phyloP scores from a whole-genome alignment of 2,797 vertebrate genomes.

The Anguilla anguilla region DNA sequence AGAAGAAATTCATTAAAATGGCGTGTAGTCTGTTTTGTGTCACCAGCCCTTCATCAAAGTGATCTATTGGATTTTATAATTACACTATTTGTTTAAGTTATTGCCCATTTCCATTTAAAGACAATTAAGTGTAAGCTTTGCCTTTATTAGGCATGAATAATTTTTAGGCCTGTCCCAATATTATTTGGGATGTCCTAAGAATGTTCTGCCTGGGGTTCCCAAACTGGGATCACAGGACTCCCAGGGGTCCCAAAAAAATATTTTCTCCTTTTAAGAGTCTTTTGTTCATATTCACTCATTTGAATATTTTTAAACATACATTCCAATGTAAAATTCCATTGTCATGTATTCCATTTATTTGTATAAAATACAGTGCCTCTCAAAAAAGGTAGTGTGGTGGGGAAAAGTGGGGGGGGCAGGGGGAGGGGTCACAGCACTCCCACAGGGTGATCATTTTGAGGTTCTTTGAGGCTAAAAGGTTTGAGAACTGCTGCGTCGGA shows the following conservation, averaged over 20 bases:
- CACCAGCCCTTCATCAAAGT: not conserved
- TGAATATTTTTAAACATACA: no score
- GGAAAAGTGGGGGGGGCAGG: no score
- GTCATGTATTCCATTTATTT: no score
- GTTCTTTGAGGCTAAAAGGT: not conserved
- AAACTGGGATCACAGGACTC: no score
- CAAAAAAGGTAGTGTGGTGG: no score
- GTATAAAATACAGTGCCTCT: no score
- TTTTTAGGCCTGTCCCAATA: not conserved
- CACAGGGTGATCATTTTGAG: not conserved
- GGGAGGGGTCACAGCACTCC: no score
- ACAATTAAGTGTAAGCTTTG: not conserved
- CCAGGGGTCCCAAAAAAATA: no score
- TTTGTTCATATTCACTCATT: no score
- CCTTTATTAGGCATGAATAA: not conserved
- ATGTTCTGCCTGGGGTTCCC: not conserved
- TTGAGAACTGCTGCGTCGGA: not conserved
- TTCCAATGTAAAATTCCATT: no score
- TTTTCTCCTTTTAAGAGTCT: no score
- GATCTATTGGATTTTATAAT: not conserved
- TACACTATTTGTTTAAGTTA: constrained; percentile 2
- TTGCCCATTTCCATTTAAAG: not conserved
- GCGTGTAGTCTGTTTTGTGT: not conserved
- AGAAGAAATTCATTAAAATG: constrained; percentile 1
- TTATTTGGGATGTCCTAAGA: no score